These are phyloP conservation scores for Rutpela maculata DNA, from an alignment of 2,888 invertebrate genomes.

Conservation along the genomic window DNA sequence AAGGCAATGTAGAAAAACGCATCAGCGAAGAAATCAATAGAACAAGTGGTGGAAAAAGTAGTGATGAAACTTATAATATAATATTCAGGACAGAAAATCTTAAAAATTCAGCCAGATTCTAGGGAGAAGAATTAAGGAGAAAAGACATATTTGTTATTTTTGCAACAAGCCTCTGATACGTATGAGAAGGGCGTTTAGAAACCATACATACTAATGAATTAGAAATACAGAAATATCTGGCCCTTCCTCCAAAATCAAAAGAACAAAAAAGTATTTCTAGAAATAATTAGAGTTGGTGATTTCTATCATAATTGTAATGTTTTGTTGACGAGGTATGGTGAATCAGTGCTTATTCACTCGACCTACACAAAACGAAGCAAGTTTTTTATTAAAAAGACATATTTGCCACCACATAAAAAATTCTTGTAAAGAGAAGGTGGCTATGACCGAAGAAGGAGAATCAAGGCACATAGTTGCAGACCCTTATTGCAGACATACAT, in stretches of 20 bases:
- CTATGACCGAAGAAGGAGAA: neutral
- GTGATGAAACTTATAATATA: neutral
- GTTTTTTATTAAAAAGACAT: constrained; percentile 14
- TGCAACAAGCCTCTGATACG: neutral
- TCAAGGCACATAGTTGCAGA: neutral
- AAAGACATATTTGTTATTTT: neutral
- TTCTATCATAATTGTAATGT: constrained; percentile 45
- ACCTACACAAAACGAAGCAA: constrained; percentile 34
- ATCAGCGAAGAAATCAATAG: neutral
- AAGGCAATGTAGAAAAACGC: neutral
- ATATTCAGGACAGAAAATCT: neutral
- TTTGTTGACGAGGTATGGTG: constrained; percentile 33
- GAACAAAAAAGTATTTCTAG: constrained; percentile 30
- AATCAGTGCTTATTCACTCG: constrained; percentile 37
- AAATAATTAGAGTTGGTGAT: constrained; percentile 31
- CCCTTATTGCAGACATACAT: constrained; percentile 24
- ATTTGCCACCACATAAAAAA: constrained; percentile 41
- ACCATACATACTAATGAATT: neutral
- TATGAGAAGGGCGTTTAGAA: constrained; percentile 14
- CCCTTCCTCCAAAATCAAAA: constrained; percentile 31
- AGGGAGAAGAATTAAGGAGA: constrained; percentile 22
- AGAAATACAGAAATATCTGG: constrained; percentile 35
- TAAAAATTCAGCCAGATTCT: neutral
- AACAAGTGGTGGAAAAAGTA: constrained; percentile 11
- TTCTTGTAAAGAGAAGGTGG: neutral